Evolutionary conservation across 2,888 invertebrate genomes (phyloP).

Genomic region (Caenorhabditis drosophilae): DNA sequence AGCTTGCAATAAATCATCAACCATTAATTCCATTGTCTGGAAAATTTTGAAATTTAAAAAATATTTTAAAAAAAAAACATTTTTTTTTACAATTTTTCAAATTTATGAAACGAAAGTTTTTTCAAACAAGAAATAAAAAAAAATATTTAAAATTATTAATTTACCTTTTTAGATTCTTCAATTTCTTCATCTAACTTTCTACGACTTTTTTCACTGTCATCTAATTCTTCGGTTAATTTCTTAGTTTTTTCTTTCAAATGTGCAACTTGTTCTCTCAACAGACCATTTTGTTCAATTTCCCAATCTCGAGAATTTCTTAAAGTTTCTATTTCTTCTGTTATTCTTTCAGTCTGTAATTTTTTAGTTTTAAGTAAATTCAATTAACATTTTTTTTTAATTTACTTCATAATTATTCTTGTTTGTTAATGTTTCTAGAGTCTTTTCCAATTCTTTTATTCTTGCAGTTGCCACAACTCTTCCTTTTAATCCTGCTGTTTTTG

Average conservation of each 20-base stretch:
- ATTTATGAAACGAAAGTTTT: too few relatives aligned
- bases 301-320: slow-evolving; percentile 61
- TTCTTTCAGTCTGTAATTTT: slow-evolving; percentile 42
- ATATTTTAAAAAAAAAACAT: too few relatives aligned
- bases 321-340: slow-evolving; percentile 54
- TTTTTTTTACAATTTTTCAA: too few relatives aligned
- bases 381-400: not conserved
- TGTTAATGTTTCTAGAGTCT: slow-evolving; percentile 35
- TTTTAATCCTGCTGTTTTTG: slow-evolving; percentile 54
- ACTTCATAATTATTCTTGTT: slow-evolving; percentile 31
- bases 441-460: slow-evolving; percentile 63
- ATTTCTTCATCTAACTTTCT: slow-evolving; percentile 41
- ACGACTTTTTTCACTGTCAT: slow-evolving; percentile 36
- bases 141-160: too few relatives aligned
- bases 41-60: too few relatives aligned
- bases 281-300: slow-evolving; percentile 61
- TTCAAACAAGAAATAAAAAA: too few relatives aligned
- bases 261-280: slow-evolving; percentile 55
- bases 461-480: slow-evolving; percentile 59
- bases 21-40: slow-evolving; percentile 34
- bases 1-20: slow-evolving; percentile 46
- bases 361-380: not conserved
- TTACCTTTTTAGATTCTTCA: slow-evolving; percentile 17
- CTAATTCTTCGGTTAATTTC: slow-evolving; percentile 51
- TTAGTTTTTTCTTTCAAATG: slow-evolving; percentile 47